These are phyloP conservation scores for Hirundichthys speculiger DNA, from an alignment of 2,113 vertebrate species.

Conservation along the genomic window DNA sequence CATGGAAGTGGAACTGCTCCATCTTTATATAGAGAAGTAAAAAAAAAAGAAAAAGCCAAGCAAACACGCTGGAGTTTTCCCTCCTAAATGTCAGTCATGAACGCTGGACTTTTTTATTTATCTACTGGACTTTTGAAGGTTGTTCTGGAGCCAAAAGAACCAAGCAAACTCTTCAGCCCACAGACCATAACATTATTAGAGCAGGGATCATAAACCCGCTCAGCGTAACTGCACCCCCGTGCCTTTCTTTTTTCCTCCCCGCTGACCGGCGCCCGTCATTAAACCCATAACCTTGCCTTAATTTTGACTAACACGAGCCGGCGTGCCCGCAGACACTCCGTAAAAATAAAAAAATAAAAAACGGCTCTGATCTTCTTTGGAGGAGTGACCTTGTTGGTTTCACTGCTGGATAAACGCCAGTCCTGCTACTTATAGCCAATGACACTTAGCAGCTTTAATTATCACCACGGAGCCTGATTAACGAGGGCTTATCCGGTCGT, in stretches of 20 bases:
- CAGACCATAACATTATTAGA: not conserved
- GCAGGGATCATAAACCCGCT: slow-evolving; percentile 2
- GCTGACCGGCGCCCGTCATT: slow-evolving; percentile 29
- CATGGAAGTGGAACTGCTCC: too few relatives aligned
- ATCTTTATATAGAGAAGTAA: too few relatives aligned
- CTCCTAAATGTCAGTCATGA: not conserved
- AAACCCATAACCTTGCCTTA: slow-evolving; percentile 21
- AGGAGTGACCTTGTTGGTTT: slow-evolving; percentile 46
- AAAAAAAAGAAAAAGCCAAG: too few relatives aligned
- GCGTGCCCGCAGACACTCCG: too few relatives aligned
- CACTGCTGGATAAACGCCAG: slow-evolving; percentile 45
- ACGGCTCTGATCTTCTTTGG: slow-evolving; percentile 9
- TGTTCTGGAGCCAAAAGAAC: not conserved
- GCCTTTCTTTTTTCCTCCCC: slow-evolving; percentile 5
- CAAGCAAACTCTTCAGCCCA: not conserved
- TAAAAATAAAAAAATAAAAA: not conserved
- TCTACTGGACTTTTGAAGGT: not conserved
- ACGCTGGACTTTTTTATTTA: not conserved
- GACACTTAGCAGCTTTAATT: slow-evolving; percentile 46
- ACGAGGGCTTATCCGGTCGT: slow-evolving; percentile 23
- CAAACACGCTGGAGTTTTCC: not conserved
- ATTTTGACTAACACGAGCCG: not conserved
- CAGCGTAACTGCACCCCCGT: not conserved
- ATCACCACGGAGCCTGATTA: slow-evolving; percentile 42
- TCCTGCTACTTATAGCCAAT: slow-evolving; percentile 40